These are phyloP conservation scores for Nesometra sesokonis DNA, from an alignment of 35 echinoderm and acorn worm genomes.

Conservation along the genomic window DNA sequence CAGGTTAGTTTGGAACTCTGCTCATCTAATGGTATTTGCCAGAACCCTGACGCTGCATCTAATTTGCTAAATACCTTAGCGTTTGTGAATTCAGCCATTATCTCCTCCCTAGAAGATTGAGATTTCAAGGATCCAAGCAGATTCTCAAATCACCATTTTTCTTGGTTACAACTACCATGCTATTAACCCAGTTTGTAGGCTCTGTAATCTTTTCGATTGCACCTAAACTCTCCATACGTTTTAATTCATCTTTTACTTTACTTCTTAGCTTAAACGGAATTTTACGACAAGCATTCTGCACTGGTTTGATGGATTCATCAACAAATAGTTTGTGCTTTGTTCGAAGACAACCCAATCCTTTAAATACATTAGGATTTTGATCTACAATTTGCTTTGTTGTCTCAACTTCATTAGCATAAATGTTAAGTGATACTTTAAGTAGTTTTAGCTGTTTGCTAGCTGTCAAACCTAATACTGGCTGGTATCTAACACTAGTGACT, in stretches of 20 bases:
- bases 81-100: neutral
- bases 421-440: neutral
- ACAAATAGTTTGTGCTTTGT: slow-evolving; percentile 20
- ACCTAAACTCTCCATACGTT: neutral
- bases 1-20: neutral
- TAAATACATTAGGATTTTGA: slow-evolving; percentile 30
- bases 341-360: slow-evolving; percentile 34
- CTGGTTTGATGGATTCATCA: slow-evolving; percentile 2
- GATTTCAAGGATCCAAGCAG: slow-evolving; percentile 6
- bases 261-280: slow-evolving; percentile 31
- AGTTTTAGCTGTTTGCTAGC: neutral
- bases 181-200: slow-evolving; percentile 32
- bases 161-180: slow-evolving; percentile 19
- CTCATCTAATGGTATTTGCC: slow-evolving; percentile 22
- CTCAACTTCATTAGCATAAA: neutral
- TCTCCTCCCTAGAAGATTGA: slow-evolving; percentile 14
- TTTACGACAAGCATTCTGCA: slow-evolving; percentile 25
- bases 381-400: neutral
- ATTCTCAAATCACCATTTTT: slow-evolving; percentile 1
- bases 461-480: neutral
- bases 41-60: slow-evolving; percentile 25
- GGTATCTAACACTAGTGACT: neutral
- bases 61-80: slow-evolving; percentile 15
- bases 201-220: slow-evolving; percentile 14
- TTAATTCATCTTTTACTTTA: slow-evolving; percentile 22